These are phyloP conservation scores for Lanistes nyassanus DNA, from an alignment of 1,140 invertebrate species.

Conservation along the genomic window DNA sequence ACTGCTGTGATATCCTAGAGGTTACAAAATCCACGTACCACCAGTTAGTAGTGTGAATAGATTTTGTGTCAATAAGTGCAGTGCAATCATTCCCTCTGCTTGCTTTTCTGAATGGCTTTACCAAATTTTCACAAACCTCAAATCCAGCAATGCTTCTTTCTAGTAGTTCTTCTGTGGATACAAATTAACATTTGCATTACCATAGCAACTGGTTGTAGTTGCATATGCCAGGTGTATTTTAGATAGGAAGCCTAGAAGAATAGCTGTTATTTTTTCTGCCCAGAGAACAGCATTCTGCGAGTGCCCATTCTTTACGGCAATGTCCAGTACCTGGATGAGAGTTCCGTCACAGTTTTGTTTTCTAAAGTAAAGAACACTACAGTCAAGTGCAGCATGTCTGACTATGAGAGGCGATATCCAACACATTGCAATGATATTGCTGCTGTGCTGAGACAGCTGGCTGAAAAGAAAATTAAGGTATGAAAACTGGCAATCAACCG, in stretches of 20 bases:
- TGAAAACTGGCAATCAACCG: no score
- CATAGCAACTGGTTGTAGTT: no score
- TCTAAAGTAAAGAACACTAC: constrained; percentile 47
- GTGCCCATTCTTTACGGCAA: constrained; percentile 71
- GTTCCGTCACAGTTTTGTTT: constrained; percentile 70
- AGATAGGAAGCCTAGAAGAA: background rate
- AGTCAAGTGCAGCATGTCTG: constrained; percentile 58
- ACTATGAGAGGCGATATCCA: constrained; percentile 69
- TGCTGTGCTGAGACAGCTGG: constrained; percentile 8
- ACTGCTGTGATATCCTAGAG: no score
- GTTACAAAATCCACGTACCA: no score
- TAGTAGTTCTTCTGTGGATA: no score
- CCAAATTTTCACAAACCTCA: no score
- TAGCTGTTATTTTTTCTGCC: constrained; percentile 23
- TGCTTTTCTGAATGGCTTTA: no score
- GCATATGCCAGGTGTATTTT: background rate
- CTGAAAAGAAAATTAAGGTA: constrained; percentile 20
- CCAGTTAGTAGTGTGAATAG: no score
- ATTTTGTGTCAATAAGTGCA: no score
- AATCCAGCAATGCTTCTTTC: no score
- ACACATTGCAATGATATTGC: constrained; percentile 69
- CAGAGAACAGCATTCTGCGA: constrained; percentile 67
- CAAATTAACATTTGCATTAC: no score
- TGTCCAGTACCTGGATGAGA: constrained; percentile 69
- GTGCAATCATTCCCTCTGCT: no score